Evolutionary conservation across 64 coral and sea anemone species (phyloP).

Genomic region (Hydrozoanthus tunicans): DNA sequence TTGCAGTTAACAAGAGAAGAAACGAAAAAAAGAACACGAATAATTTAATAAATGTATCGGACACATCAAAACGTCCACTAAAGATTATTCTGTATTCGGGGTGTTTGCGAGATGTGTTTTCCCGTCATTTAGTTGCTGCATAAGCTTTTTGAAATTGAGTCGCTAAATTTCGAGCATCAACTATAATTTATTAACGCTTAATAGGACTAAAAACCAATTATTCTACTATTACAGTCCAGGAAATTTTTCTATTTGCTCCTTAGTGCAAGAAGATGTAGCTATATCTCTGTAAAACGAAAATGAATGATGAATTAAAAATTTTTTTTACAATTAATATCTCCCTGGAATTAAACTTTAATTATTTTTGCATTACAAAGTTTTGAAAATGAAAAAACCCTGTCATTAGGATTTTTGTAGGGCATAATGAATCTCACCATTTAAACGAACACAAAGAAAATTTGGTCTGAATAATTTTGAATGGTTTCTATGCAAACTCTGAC

Average conservation of each 20-base stretch:
- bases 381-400: slow-evolving; percentile 9
- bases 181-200: slow-evolving; percentile 51
- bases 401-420: slow-evolving; percentile 8
- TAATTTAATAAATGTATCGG: slow-evolving; percentile 13
- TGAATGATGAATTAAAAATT: no score
- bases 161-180: slow-evolving; percentile 5
- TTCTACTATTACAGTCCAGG: slow-evolving; percentile 21
- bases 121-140: not conserved
- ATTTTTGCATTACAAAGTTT: not conserved
- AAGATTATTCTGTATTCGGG: not conserved
- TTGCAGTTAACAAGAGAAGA: slow-evolving; percentile 16
- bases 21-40: slow-evolving; percentile 8
- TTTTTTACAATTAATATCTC: not conserved
- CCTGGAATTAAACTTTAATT: not conserved
- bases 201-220: slow-evolving; percentile 51
- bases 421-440: slow-evolving; percentile 33
- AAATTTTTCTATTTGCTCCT: not conserved
- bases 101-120: not conserved
- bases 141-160: not conserved
- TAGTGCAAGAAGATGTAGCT: not conserved
- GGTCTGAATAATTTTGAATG: not conserved
- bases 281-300: not conserved
- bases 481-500: slow-evolving; percentile 19
- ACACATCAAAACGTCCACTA: slow-evolving; percentile 24
- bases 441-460: slow-evolving; percentile 21